These are phyloP conservation scores for Agriopis aurantiaria DNA, from an alignment of 2,888 invertebrate species.

Conservation along the genomic window DNA sequence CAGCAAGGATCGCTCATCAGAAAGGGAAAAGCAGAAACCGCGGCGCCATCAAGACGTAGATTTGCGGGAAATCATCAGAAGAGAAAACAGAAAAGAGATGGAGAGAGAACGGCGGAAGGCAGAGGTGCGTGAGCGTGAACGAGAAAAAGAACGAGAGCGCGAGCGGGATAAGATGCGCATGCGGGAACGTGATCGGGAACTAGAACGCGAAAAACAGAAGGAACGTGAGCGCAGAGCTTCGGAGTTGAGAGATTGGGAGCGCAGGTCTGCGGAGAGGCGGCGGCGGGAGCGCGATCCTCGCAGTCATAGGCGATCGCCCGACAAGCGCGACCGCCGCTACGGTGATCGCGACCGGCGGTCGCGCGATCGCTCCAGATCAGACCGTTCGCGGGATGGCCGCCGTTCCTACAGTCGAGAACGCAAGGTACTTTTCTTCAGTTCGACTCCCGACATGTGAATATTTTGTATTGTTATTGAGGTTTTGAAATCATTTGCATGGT, in stretches of 20 bases:
- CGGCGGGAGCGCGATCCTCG: slow-evolving; percentile 30
- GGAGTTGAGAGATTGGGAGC: slow-evolving; percentile 47
- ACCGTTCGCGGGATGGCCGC: slow-evolving; percentile 47
- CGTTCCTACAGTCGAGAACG: slow-evolving; percentile 48
- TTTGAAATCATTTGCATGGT: neutral
- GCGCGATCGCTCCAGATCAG: slow-evolving; percentile 47
- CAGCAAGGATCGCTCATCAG: slow-evolving; percentile 67
- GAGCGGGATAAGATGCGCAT: slow-evolving; percentile 55
- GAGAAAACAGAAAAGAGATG: slow-evolving; percentile 67
- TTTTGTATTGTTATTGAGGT: neutral
- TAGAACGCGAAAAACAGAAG: slow-evolving; percentile 22
- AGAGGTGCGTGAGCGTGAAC: slow-evolving; percentile 52
- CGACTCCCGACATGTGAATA: neutral
- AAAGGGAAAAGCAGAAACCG: slow-evolving; percentile 63
- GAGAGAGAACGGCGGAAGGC: slow-evolving; percentile 68
- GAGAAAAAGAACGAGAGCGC: slow-evolving; percentile 58
- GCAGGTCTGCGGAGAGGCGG: slow-evolving; percentile 44
- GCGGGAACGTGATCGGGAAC: slow-evolving; percentile 47
- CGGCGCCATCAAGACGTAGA: slow-evolving; percentile 70
- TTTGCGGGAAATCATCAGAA: slow-evolving; percentile 74
- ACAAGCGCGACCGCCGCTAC: slow-evolving; percentile 35
- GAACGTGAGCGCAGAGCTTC: slow-evolving; percentile 53
- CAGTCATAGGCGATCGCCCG: slow-evolving; percentile 49
- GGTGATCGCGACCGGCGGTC: slow-evolving; percentile 57
- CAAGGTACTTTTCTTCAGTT: slow-evolving; percentile 53